phyloP scores from a whole-genome alignment of 2,113 vertebrate genomes.

The Pipra filicauda region DNA sequence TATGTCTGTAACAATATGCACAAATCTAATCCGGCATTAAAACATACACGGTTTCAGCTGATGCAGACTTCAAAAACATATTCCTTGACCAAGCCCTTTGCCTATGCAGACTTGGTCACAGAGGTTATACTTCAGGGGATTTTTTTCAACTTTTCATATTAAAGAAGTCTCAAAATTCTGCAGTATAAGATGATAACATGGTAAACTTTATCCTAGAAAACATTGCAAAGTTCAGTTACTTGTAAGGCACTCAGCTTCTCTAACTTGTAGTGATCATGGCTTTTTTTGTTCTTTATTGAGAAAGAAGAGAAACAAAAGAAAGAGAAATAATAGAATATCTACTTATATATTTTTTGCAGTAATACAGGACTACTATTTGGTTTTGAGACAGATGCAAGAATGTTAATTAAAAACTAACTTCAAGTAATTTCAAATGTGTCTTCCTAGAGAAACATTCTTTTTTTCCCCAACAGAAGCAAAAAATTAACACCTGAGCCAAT shows the following conservation, averaged over 20 bases:
- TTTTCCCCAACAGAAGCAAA: neutral
- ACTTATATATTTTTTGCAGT: neutral
- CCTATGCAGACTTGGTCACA: neutral
- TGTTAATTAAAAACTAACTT: neutral
- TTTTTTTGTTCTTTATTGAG: neutral
- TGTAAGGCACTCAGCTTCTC: neutral
- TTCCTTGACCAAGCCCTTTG: neutral
- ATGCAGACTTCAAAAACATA: neutral
- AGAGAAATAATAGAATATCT: neutral
- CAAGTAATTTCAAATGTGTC: neutral
- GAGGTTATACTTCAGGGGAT: neutral
- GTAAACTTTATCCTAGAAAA: neutral
- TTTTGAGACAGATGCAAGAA: neutral
- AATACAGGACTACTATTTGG: neutral
- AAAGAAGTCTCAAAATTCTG: neutral
- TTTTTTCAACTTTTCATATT: neutral
- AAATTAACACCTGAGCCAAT: neutral
- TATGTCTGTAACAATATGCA: neutral
- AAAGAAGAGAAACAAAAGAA: neutral
- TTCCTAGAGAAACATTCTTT: neutral
- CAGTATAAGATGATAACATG: neutral
- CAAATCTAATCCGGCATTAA: neutral
- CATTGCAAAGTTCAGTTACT: neutral
- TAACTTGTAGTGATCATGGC: neutral
- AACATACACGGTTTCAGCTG: neutral